Conservation (phyloP, 1,140 invertebrate genomes). For the Tetraneura akinire region DNA sequence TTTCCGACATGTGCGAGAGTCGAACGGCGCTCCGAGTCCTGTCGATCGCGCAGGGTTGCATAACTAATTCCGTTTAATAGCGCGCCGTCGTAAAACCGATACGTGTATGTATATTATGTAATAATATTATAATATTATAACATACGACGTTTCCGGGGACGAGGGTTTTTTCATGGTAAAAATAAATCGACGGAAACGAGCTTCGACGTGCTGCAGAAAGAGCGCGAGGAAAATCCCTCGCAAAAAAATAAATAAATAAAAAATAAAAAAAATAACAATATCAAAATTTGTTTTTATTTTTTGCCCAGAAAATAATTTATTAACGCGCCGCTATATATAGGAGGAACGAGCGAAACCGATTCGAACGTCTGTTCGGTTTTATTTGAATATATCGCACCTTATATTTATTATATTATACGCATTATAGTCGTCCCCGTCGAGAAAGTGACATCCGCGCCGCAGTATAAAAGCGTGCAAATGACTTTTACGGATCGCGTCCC, state of each 20-base stretch:
- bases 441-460: too few species aligned
- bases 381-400: constrained; percentile 46
- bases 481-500: constrained; percentile 21
- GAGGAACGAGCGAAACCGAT: constrained; percentile 24
- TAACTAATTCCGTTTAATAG: constrained; percentile 52
- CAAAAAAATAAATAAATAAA: neutral
- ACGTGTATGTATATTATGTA: neutral
- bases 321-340: neutral
- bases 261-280: constrained; percentile 4
- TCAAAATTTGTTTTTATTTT: neutral
- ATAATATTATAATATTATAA: too few species aligned
- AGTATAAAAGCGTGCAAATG: constrained; percentile 29
- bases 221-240: neutral
- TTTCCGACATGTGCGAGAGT: constrained; percentile 31
- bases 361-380: constrained; percentile 48
- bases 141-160: constrained; percentile 23
- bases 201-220: neutral
- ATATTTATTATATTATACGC: neutral
- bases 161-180: constrained; percentile 35
- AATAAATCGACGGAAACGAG: constrained; percentile 15
- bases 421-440: neutral
- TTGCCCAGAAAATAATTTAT: constrained; percentile 39
- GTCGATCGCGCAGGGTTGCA: constrained; percentile 39
- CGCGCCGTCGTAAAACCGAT: constrained; percentile 25
- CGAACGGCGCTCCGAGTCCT: neutral